Percentiles rank a stretch among this genome's conserved stretches.
phyloP scores from a whole-genome alignment of 1,140 invertebrate species.

The Tetraneura akinire region DNA sequence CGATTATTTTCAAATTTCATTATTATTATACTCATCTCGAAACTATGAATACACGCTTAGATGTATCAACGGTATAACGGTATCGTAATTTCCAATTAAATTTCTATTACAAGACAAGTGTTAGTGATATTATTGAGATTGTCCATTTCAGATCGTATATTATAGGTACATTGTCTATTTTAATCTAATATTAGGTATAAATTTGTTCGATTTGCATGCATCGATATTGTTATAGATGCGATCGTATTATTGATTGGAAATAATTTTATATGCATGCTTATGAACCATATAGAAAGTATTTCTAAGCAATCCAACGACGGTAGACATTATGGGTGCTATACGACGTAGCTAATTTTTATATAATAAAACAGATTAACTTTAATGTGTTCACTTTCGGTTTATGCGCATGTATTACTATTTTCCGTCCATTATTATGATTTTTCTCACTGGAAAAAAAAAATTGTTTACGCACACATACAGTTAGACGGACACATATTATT shows the following conservation, averaged over 20 bases:
- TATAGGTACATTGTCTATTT: background rate
- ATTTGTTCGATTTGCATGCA: background rate
- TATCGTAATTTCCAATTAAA: background rate
- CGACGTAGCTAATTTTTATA: background rate
- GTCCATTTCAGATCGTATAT: background rate
- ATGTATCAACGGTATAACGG: background rate
- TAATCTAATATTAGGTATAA: background rate
- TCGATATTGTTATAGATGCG: background rate
- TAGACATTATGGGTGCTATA: background rate
- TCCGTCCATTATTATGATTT: background rate
- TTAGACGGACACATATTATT: background rate
- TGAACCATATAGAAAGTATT: conserved; percentile 19
- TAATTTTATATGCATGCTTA: background rate
- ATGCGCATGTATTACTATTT: background rate
- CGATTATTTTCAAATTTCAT: background rate
- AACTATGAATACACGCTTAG: background rate
- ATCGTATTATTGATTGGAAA: background rate
- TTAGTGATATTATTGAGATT: background rate
- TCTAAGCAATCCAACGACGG: background rate
- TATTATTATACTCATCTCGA: background rate
- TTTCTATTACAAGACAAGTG: background rate
- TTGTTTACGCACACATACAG: background rate
- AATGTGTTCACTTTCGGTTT: conserved; percentile 8
- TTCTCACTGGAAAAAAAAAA: conserved; percentile 7
- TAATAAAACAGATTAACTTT: background rate